These are phyloP conservation scores for Pardosa pseudoannulata DNA, from an alignment of 2,888 invertebrate species.

Conservation along the genomic window DNA sequence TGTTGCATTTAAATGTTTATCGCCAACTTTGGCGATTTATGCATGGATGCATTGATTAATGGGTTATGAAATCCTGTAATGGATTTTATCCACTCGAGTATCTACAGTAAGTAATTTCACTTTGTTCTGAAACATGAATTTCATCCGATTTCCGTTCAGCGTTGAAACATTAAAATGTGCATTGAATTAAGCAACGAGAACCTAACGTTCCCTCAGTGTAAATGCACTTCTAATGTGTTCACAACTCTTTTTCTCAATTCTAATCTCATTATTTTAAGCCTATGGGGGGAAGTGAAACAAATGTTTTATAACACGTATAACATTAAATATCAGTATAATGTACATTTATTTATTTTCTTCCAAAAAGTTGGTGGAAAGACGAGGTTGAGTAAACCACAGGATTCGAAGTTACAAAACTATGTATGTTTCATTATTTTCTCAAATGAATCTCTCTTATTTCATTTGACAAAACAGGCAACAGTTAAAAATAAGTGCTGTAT, in stretches of 20 bases:
- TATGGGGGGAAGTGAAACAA: not conserved
- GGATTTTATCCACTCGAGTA: no score
- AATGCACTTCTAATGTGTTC: not conserved
- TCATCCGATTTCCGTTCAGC: not conserved
- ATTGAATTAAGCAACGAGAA: not conserved
- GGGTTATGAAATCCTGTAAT: no score
- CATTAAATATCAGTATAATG: not conserved
- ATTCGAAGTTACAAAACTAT: slow-evolving; percentile 12
- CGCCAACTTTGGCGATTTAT: no score
- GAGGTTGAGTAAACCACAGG: not conserved
- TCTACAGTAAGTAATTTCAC: no score
- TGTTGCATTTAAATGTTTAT: no score
- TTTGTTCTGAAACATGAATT: not conserved
- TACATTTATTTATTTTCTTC: not conserved
- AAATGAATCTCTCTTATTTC: not conserved
- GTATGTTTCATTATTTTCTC: not conserved
- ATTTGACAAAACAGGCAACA: not conserved
- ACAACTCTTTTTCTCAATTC: not conserved
- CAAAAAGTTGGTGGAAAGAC: slow-evolving; percentile 8
- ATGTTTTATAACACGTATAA: not conserved
- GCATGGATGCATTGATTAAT: no score
- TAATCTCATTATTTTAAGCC: not conserved
- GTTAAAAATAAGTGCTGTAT: not conserved
- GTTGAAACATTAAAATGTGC: not conserved
- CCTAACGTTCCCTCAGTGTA: not conserved